phyloP scores from a whole-genome alignment of 2,113 vertebrate genomes.

The Sterna hirundo region DNA sequence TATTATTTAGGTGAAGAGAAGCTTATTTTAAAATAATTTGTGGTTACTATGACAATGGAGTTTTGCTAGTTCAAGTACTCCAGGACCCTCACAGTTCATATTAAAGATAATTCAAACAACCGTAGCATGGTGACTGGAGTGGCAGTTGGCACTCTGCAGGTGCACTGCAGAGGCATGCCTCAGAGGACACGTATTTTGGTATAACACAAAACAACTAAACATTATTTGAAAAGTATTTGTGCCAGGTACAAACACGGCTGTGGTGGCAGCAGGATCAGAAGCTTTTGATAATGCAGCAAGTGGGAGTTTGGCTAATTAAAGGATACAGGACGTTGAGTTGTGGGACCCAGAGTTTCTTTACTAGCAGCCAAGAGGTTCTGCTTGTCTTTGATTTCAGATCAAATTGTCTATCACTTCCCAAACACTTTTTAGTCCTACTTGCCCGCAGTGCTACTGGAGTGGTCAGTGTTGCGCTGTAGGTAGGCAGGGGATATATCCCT shows the following conservation, averaged over 20 bases:
- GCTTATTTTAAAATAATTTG: not conserved
- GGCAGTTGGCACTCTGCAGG: not conserved
- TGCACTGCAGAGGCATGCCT: not conserved
- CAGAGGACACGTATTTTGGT: not conserved
- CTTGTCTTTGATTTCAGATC: not conserved
- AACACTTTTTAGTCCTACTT: not conserved
- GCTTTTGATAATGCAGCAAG: not conserved
- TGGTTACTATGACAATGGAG: not conserved
- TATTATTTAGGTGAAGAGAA: not conserved
- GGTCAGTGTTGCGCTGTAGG: not conserved
- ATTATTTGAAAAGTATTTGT: not conserved
- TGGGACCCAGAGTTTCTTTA: not conserved
- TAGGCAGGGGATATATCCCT: not conserved
- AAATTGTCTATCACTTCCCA: not conserved
- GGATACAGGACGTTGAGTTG: fast-evolving
- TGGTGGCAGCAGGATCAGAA: not conserved
- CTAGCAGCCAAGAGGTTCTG: not conserved
- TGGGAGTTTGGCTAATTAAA: not conserved
- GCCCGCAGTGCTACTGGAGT: not conserved
- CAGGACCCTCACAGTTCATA: not conserved
- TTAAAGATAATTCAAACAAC: not conserved
- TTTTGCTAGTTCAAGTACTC: not conserved
- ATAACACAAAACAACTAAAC: not conserved
- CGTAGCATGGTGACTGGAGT: not conserved
- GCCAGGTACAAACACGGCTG: not conserved